Evolutionary conservation across 2,888 invertebrate species (phyloP), one percentile per base, ranked within the genome.

Genomic region (Mythimna pallens): DNA sequence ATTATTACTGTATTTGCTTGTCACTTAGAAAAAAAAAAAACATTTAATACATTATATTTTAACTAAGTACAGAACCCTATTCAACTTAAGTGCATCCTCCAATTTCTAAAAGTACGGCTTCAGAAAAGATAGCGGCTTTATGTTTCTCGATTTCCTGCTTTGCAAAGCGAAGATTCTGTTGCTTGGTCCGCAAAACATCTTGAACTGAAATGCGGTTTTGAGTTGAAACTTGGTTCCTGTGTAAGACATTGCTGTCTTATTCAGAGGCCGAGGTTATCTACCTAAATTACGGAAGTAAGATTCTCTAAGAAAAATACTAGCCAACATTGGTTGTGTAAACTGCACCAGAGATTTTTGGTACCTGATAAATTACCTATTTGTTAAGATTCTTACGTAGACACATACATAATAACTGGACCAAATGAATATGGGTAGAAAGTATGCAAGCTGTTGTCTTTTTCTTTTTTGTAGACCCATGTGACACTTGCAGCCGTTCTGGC

Each of bases 201-300:
- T 84, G 52, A 57, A 10, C 65, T 73, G 78, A 84, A 84, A 84
- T 84, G 82, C 50, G 84, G 83, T 83, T 84, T 84, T 52, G 62
- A 47, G 79, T 65, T 50, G 43, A 65, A 65, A 70, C 71, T 80
- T 73, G 73, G 76, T 75, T 65, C 30, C 79, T 81, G 77, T 73
- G 36, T 59, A 75, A 84, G 76, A 81, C 79, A 79, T 63, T 67
- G 20, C 65, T 74, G 74, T 84, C 70, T 73, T 78, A 65, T 73
- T 67, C 67, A 80, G 54, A 25, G 47, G 14, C 22, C 57, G 34
- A 59, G 62, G 30, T 70, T 64, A 34, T 40, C 14, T 36, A n/a
- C n/a, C 14, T 10, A 65, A 40, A 69, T 76, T 63, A 62, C 10
- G 9, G 55, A 12, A 36, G n/a, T 43, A 34, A 43, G 52, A 59